phyloP scores from a whole-genome alignment of 2,888 invertebrate species.

The Caenorhabditis auriculariae region DNA sequence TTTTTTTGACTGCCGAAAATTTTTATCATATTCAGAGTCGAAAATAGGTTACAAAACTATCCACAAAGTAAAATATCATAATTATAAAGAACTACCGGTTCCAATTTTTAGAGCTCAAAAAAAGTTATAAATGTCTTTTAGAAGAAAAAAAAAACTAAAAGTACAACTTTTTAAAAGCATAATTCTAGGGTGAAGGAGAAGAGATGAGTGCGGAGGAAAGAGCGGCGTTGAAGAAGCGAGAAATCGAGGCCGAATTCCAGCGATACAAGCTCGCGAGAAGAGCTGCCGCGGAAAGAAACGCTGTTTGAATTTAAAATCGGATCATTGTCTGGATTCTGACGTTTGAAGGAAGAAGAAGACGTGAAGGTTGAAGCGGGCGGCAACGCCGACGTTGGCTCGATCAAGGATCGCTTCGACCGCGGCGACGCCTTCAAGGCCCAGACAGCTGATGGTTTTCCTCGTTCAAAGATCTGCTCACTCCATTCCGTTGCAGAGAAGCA shows the following conservation, averaged over 20 bases:
- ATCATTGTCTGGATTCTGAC: neutral
- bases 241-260: conserved; percentile 61
- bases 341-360: conserved; percentile 22
- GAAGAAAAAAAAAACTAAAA: neutral
- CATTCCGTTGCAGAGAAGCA: conserved; percentile 12
- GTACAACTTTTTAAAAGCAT: too few relatives aligned
- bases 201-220: conserved; percentile 61
- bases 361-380: conserved; percentile 10
- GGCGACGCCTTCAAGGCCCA: conserved; percentile 36
- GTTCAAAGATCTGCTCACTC: neutral
- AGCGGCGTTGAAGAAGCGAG: conserved; percentile 57
- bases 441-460: conserved; percentile 5
- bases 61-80: too few relatives aligned
- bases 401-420: conserved; percentile 49
- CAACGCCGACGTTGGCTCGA: conserved; percentile 39
- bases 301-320: conserved; percentile 5
- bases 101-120: too few relatives aligned
- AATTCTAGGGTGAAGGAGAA: conserved; percentile 33
- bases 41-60: too few relatives aligned
- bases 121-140: neutral
- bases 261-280: conserved; percentile 60
- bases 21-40: too few relatives aligned
- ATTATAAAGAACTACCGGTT: too few relatives aligned
- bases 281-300: conserved; percentile 43
- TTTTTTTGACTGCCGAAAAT: too few relatives aligned